Evolutionary conservation across 2,113 vertebrate species (phyloP).

Genomic region (Parotia lawesii): DNA sequence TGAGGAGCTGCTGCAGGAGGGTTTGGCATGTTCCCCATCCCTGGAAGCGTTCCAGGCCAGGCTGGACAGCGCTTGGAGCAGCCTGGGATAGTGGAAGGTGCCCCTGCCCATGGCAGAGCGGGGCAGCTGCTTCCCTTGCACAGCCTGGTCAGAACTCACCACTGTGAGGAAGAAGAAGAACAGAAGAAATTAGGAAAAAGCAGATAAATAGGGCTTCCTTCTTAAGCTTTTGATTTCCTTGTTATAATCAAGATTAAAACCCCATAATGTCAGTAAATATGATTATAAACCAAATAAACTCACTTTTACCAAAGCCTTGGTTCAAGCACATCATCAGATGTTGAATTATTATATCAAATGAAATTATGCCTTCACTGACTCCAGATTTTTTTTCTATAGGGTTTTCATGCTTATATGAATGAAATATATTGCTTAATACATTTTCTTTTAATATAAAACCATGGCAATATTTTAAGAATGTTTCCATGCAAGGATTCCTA

Average conservation of each 20-base stretch:
- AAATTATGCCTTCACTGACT: neutral
- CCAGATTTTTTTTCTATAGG: neutral
- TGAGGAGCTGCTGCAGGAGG: neutral
- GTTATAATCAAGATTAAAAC: neutral
- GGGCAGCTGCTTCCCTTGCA: neutral
- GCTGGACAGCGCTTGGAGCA: neutral
- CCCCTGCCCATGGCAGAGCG: neutral
- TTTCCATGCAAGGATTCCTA: neutral
- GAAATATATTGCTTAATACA: neutral
- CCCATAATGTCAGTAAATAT: neutral
- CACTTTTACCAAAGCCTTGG: neutral
- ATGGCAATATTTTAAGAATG: neutral
- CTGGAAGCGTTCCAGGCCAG: neutral
- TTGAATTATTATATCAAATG: neutral
- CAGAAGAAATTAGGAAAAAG: neutral
- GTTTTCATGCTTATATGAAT: neutral
- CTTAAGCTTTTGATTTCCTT: neutral
- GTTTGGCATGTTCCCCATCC: neutral
- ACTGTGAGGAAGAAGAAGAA: neutral
- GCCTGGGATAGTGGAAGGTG: neutral
- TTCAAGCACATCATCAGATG: neutral
- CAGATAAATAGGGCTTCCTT: neutral
- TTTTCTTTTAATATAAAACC: neutral
- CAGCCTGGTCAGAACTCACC: neutral
- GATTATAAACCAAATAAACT: neutral